Base-by-base conservation (phyloP, 2,888 invertebrate species). In the Nemoura dubitans region DNA sequence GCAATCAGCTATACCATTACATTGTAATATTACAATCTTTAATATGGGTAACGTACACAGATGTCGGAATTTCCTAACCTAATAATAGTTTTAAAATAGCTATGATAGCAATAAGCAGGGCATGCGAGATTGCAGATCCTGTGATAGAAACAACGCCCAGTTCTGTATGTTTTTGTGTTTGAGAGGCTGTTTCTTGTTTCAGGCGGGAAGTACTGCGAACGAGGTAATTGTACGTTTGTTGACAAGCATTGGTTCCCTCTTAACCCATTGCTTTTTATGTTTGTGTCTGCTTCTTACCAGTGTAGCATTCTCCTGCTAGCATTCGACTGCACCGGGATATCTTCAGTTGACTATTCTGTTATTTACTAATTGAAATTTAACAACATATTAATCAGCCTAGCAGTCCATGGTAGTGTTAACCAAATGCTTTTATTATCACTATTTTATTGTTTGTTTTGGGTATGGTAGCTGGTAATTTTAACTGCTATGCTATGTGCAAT, bases 121-220 rank as follows among this genome's bases (percentile, higher is more conserved):
- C 36, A 3, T 36, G 36, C 10, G 3, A 36, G 3, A 36, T 6
- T 36, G 10, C 36, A 3, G 10, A 36, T 3, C 10, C 16, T 59
- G 14, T 16, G 21, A 59, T 59, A 59, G 21, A 21, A 59, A 14
- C 14, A 14, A 59, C 7, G 5, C 78, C 26, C 43, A 83, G 83
- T 42, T 36, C 16, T 83, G 42, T 42, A 42, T 89, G 89, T 87
- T 88, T 88, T 89, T 88, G 91, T 91, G 92, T 92, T 91, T 88
- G 89, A 90, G 91, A 90, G 87, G 89, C 88, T 89, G 87, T 89
- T 89, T 93, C 93, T 93, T 94, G 93, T 94, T 94, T 91, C 94
- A 94, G 94, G 94, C 94, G 93, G 93, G 93, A 93, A 94, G 94
- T 93, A 94, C 94, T 93, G 94, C 94, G 92, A 93, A 93, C 91